Evolutionary conservation across 2,888 invertebrate species (phyloP).

Genomic region (Drosophila kokeensis): DNA sequence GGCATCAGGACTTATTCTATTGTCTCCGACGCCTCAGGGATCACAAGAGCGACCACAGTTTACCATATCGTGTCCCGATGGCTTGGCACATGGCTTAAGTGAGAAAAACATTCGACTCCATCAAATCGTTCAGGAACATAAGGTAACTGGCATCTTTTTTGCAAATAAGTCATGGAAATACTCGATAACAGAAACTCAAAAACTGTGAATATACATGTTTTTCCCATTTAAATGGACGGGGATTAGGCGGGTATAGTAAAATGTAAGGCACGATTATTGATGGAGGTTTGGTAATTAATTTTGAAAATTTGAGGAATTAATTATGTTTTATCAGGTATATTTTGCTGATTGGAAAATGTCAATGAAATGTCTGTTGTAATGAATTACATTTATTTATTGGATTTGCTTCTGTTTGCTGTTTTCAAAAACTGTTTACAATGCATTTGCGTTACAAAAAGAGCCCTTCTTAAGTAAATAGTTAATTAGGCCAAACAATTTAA

Average conservation of each 20-base stretch:
- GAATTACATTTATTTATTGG: conserved; percentile 39
- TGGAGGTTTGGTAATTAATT: too few species aligned
- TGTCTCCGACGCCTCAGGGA: conserved; percentile 87
- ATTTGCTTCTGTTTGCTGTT: conserved; percentile 30
- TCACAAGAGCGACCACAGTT: conserved; percentile 83
- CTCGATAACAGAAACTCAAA: not conserved
- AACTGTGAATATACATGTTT: not conserved
- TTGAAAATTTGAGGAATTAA: not conserved
- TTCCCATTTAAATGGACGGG: too few species aligned
- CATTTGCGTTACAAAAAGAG: conserved; percentile 46
- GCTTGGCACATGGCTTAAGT: conserved; percentile 84
- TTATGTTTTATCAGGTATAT: not conserved
- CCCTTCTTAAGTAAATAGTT: conserved; percentile 45
- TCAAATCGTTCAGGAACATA: conserved; percentile 92
- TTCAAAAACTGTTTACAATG: conserved; percentile 22
- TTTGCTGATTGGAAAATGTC: too few species aligned
- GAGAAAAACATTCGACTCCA: conserved; percentile 88
- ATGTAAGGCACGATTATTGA: too few species aligned
- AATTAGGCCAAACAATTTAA: conserved; percentile 43
- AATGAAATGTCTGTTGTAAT: too few species aligned
- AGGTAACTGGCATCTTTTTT: conserved; percentile 86
- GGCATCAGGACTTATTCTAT: conserved; percentile 81
- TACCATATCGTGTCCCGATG: conserved; percentile 84
- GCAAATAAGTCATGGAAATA: too few species aligned
- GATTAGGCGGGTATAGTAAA: too few species aligned